Evolutionary conservation across 2,888 invertebrate species (phyloP).

Genomic region (Tetheella fluctuosa): DNA sequence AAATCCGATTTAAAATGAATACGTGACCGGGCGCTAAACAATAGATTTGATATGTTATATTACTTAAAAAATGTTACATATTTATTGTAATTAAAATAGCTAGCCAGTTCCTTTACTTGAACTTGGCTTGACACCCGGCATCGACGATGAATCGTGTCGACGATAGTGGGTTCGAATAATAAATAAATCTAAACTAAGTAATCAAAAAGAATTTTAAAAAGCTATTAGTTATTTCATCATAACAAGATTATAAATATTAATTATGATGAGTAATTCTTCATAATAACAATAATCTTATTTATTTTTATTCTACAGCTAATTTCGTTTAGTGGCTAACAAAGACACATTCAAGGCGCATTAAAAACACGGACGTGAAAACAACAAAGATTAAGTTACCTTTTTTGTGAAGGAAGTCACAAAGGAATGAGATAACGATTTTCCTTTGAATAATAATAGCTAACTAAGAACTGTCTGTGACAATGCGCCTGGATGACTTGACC

Average conservation of each 20-base stretch:
- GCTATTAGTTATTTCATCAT: too few species aligned
- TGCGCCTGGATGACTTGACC: not conserved
- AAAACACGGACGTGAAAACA: not conserved
- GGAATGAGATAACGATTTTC: not conserved
- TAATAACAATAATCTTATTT: too few species aligned
- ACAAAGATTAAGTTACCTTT: not conserved
- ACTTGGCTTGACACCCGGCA: too few species aligned
- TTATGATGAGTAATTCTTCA: not conserved
- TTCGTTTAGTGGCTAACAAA: not conserved
- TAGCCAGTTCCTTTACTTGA: too few species aligned
- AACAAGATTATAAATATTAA: not conserved
- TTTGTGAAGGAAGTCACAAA: not conserved
- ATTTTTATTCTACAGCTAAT: not conserved
- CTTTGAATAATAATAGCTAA: not conserved
- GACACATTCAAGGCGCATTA: not conserved
- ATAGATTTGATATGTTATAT: not conserved
- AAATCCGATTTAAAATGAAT: constrained; percentile 4
- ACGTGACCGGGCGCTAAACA: constrained; percentile 3
- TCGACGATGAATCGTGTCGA: too few species aligned
- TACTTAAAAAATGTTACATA: too few species aligned
- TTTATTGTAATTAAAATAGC: too few species aligned
- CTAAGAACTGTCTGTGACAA: not conserved
- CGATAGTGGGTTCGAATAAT: too few species aligned
- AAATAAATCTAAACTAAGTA: too few species aligned
- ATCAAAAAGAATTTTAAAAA: too few species aligned